Conservation (phyloP, 2,797 vertebrate species). For the Erithacus rubecula region DNA sequence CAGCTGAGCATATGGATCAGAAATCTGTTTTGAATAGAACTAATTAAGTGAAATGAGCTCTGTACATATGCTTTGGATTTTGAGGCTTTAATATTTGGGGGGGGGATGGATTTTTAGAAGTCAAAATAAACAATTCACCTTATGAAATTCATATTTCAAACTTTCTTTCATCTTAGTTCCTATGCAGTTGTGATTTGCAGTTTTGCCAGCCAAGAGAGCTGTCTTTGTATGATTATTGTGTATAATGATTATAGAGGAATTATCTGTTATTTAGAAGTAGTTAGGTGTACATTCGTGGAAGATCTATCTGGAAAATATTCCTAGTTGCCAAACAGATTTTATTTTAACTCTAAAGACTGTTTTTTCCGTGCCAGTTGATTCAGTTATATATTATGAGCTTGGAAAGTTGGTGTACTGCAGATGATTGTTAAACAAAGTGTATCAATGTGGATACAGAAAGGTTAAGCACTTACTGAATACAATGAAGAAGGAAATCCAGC, state of each 20-base stretch:
- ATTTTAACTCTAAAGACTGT: not conserved
- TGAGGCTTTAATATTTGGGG: not conserved
- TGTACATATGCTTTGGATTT: slow-evolving; percentile 16
- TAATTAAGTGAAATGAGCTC: not conserved
- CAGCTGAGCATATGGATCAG: not conserved
- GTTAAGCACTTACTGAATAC: not conserved
- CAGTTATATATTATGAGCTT: not conserved
- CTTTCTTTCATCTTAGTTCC: not conserved
- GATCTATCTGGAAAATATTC: not conserved
- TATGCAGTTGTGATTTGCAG: not conserved
- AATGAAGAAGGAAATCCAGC: not conserved
- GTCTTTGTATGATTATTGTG: not conserved
- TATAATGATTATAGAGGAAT: not conserved
- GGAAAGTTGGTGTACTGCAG: not conserved
- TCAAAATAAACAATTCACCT: slow-evolving; percentile 7
- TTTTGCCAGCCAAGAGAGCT: not conserved
- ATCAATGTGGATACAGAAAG: not conserved
- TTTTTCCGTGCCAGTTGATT: not conserved
- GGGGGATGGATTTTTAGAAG: not conserved
- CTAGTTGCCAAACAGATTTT: not conserved
- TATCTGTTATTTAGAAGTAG: not conserved
- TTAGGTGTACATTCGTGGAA: not conserved
- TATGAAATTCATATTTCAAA: not conserved
- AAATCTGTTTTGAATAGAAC: slow-evolving; percentile 34
- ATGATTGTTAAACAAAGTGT: not conserved